phyloP scores from a whole-genome alignment of 2,888 invertebrate species.

The Drosophila robusta region DNA sequence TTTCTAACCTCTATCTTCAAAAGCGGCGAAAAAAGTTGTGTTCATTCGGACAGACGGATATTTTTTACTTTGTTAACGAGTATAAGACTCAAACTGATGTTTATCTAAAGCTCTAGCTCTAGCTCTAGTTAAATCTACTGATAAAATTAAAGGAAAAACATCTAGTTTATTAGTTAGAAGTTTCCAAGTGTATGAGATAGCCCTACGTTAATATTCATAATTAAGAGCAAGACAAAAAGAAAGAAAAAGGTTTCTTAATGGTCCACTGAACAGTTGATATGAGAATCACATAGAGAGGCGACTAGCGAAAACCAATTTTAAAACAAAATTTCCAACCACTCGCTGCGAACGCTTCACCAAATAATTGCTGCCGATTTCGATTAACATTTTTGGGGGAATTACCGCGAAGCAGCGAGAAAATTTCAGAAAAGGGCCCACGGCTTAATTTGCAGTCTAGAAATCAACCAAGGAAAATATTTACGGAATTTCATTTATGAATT shows the following conservation, averaged over 20 bases:
- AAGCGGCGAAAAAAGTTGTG: too few species aligned
- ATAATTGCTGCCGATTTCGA: conserved; percentile 5
- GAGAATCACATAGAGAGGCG: conserved; percentile 3
- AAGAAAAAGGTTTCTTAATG: not conserved
- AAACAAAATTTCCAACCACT: not conserved
- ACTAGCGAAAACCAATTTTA: not conserved
- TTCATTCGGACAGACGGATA: too few species aligned
- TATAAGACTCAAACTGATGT: too few species aligned
- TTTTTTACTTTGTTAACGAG: too few species aligned
- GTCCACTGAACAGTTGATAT: not conserved
- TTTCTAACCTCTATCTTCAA: too few species aligned
- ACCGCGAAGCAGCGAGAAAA: not conserved
- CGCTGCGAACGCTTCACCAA: not conserved
- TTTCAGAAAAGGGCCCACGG: conserved; percentile 25
- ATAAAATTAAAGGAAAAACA: too few species aligned
- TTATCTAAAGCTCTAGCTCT: too few species aligned
- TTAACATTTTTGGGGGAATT: conserved; percentile 21
- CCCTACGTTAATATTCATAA: not conserved
- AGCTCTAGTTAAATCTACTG: too few species aligned
- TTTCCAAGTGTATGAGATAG: too few species aligned
- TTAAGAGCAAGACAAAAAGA: not conserved
- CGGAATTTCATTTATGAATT: conserved; percentile 78
- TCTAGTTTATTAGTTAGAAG: too few species aligned
- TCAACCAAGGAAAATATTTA: conserved; percentile 69
- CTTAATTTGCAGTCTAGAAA: conserved; percentile 54